Base-by-base conservation (phyloP, 2,888 invertebrate species). In the Plemyria rubiginata region DNA sequence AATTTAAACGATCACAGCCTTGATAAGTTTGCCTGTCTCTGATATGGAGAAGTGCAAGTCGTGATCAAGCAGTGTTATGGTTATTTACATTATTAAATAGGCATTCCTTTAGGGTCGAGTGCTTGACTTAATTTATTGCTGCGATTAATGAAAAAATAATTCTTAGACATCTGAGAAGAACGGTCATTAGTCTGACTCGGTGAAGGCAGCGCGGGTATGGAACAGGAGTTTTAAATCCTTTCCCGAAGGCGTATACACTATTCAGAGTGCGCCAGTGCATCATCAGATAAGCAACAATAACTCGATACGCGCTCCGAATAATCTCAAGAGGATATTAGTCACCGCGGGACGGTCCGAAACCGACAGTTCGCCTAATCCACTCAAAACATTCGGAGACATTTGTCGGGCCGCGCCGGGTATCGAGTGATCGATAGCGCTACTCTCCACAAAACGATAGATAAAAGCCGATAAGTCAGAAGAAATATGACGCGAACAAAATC, bases 401-500 rank as follows among this genome's bases (percentile, higher is more conserved):
- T 88, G 92, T 92, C 88, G 88, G 88, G 78, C 84, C 85, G 85
- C 82, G 78, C 79, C 84, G 78, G 85, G 88, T 84, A 81, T 84
- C 86, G 81, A 76, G 84, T 92, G 92, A 92, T 92, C 90, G 92
- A 92, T 92, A 88, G 88, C 84, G 87, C 82, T 80, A 89, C 89
- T 89, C 86, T 87, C 90, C 87, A 89, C 90, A 90, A 91, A 91
- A 88, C 90, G 91, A 89, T 91, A 91, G 92, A 92, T 92, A 92
- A 90, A 90, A 88, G 86, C 86, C 86, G 92, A 92, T 92, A 92
- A 92, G 86, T 89, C 89, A 86, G 85, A 90, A 92, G 92, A 92
- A 92, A 92, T 91, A 92, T 92, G 92, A 92, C 87, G 92, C 91
- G 92, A 92, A 92, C 92, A 91, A 91, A 92, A 92, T 92, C 92